A percentile compares a stretch with the other conserved stretches of the same genome.
These are phyloP conservation scores for Papilio protenor DNA, from an alignment of 2,888 invertebrate genomes.

Conservation along the genomic window DNA sequence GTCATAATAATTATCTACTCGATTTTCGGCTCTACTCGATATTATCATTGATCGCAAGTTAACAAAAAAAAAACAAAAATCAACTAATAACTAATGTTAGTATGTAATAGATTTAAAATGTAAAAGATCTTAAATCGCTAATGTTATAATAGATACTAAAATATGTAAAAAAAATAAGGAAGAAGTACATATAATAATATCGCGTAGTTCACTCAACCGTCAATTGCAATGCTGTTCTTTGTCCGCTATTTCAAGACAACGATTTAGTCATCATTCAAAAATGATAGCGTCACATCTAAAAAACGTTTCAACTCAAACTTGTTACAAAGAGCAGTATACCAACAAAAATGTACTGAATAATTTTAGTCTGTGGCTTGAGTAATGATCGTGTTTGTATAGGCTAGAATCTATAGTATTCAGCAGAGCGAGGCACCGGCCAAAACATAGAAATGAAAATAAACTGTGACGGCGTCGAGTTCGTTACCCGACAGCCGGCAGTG, in stretches of 20 bases:
- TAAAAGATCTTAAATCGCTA: background rate
- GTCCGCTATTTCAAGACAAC: slow-evolving; percentile 53
- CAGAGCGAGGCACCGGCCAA: slow-evolving; percentile 58
- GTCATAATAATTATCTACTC: too few relatives aligned
- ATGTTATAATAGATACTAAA: background rate
- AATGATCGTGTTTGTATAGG: slow-evolving; percentile 45
- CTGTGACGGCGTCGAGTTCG: slow-evolving; percentile 63
- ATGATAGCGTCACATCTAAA: slow-evolving; percentile 54
- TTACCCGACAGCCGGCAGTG: slow-evolving; percentile 66
- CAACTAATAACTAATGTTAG: too few relatives aligned
- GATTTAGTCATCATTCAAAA: slow-evolving; percentile 57
- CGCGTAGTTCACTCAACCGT: slow-evolving; percentile 60
- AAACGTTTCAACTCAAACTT: slow-evolving; percentile 41
- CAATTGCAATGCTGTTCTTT: slow-evolving; percentile 59
- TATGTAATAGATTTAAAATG: background rate
- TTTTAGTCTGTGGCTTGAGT: slow-evolving; percentile 51
- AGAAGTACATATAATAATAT: slow-evolving; percentile 34
- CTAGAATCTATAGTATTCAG: slow-evolving; percentile 40
- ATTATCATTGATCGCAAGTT: too few relatives aligned
- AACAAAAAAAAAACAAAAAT: too few relatives aligned
- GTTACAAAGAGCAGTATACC: slow-evolving; percentile 49
- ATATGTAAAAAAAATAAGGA: slow-evolving; percentile 9
- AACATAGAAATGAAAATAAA: slow-evolving; percentile 71
- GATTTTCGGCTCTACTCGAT: too few relatives aligned
- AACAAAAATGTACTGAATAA: slow-evolving; percentile 50